phyloP scores from a whole-genome alignment of 2,113 vertebrate species.

The Indri indri region DNA sequence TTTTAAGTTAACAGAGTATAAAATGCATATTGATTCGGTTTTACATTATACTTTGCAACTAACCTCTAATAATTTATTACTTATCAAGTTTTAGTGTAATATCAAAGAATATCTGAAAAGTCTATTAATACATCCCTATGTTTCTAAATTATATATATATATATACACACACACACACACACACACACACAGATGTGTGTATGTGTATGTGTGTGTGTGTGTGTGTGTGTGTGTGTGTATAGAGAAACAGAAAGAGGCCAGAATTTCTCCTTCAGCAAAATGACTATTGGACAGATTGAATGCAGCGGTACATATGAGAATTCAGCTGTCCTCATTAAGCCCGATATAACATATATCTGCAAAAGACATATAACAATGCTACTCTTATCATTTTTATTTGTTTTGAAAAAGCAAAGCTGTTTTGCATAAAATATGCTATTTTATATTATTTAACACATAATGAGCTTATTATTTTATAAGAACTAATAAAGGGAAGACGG shows the following conservation, averaged over 20 bases:
- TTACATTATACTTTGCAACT: not conserved
- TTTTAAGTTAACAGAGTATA: not conserved
- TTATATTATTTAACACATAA: not conserved
- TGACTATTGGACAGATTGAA: not conserved
- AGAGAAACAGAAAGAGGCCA: no score
- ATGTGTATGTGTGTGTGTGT: no score
- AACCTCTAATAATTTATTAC: not conserved
- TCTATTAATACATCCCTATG: not conserved
- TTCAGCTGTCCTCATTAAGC: not conserved
- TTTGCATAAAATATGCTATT: not conserved
- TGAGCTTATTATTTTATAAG: not conserved
- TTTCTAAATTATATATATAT: not conserved
- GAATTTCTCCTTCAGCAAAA: not conserved
- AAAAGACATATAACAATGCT: not conserved
- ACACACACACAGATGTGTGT: no score
- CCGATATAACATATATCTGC: not conserved
- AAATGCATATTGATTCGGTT: not conserved
- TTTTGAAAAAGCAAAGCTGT: not conserved
- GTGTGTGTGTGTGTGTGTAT: no score
- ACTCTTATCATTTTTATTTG: not conserved
- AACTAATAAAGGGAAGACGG: not conserved
- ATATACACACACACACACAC: fast-evolving
- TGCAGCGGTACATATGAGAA: not conserved
- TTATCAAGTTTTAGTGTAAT: not conserved
- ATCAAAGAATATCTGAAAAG: not conserved